Evolutionary conservation across 2,797 vertebrate species (phyloP).

Genomic region (Hemitrygon akajei): DNA sequence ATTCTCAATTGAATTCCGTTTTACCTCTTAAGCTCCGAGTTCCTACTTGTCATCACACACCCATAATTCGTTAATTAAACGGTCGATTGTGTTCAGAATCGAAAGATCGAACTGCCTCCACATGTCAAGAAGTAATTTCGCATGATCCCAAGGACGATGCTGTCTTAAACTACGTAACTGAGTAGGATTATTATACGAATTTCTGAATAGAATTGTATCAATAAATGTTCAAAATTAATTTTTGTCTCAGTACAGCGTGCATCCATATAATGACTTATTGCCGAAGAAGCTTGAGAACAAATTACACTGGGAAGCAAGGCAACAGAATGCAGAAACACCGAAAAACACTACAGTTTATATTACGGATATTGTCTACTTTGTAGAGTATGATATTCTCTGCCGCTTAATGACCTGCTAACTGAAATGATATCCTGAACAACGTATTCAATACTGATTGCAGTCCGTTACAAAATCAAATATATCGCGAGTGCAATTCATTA

Average conservation of each 20-base stretch:
- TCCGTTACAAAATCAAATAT: background rate
- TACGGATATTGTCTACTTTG: too few species aligned
- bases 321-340: background rate
- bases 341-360: background rate
- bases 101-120: background rate
- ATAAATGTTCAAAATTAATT: too few species aligned
- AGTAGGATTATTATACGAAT: background rate
- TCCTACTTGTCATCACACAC: background rate
- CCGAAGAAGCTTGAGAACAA: background rate
- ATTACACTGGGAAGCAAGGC: background rate
- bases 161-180: too few species aligned
- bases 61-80: too few species aligned
- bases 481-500: too few species aligned
- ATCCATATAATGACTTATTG: background rate
- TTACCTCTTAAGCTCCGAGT: background rate
- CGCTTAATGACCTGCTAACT: background rate
- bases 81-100: background rate
- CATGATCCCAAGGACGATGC: background rate
- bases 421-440: background rate
- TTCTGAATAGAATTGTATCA: too few species aligned
- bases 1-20: background rate
- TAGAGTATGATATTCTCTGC: background rate
- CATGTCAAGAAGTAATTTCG: background rate
- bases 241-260: too few species aligned
- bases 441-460: background rate